Conservation (phyloP, 2,113 vertebrate species). For the Cygnus atratus region DNA sequence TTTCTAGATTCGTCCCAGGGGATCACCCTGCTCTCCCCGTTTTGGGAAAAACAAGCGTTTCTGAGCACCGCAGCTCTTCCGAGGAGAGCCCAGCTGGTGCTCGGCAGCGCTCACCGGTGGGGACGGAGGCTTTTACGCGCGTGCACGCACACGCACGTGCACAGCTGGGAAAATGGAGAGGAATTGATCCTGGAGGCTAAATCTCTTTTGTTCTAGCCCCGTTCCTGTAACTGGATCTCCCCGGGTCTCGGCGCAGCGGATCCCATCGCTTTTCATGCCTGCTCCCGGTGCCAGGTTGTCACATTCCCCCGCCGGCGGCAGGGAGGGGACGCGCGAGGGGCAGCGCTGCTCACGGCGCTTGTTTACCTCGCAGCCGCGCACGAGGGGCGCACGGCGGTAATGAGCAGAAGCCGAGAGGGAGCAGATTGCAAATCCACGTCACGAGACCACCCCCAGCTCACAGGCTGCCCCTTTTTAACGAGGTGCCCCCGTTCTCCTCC, state of each 20-base stretch:
- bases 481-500: background rate
- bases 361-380: background rate
- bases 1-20: conserved; percentile 26
- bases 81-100: background rate
- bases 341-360: conserved; percentile 11
- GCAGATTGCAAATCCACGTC: background rate
- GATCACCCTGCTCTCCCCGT: background rate
- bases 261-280: conserved; percentile 20
- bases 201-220: conserved; percentile 61
- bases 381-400: background rate
- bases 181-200: conserved; percentile 54
- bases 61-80: background rate
- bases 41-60: background rate
- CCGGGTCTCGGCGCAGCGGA: background rate
- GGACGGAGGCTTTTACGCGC: background rate
- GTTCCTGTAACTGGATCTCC: conserved; percentile 47
- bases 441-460: background rate
- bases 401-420: background rate
- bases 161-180: conserved; percentile 22
- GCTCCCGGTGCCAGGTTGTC: conserved; percentile 38
- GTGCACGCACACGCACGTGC: background rate
- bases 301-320: background rate
- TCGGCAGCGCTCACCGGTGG: background rate
- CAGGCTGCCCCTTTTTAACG: conserved; percentile 13
- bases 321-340: background rate